Evolutionary conservation across 2,888 invertebrate species (phyloP).

Genomic region (Pollenia griseotomentosa): DNA sequence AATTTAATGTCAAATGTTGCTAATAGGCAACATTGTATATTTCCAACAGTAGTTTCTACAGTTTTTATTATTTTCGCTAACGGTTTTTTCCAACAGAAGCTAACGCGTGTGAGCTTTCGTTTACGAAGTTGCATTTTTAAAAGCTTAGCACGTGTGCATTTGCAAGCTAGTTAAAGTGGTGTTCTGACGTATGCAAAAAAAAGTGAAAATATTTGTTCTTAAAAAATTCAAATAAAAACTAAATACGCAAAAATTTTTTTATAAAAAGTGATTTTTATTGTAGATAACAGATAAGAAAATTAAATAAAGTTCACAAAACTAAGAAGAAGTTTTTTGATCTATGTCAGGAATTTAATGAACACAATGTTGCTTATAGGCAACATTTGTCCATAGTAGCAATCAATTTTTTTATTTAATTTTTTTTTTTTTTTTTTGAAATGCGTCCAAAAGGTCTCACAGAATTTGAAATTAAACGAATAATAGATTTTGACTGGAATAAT

Average conservation of each 20-base stretch:
- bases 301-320: too few species aligned
- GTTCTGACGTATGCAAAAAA: conserved; percentile 1
- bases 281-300: conserved; percentile 52
- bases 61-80: too few species aligned
- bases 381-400: too few species aligned
- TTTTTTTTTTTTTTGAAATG: conserved; percentile 40
- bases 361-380: too few species aligned
- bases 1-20: too few species aligned
- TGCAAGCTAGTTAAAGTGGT: conserved; percentile 59
- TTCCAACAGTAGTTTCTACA: too few species aligned
- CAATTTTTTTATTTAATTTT: too few species aligned
- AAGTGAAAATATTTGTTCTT: conserved; percentile 47
- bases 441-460: conserved; percentile 42
- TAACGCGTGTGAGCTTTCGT: conserved; percentile 49
- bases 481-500: conserved; percentile 33
- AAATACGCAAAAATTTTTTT: conserved; percentile 31
- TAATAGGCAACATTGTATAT: too few species aligned
- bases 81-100: conserved; percentile 40
- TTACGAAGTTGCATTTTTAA: conserved; percentile 52
- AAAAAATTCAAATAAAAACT: conserved; percentile 44
- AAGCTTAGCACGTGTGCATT: conserved; percentile 56
- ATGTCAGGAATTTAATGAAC: too few species aligned
- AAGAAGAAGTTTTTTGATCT: too few species aligned
- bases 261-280: conserved; percentile 36
- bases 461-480: conserved; percentile 45